phyloP scores from a whole-genome alignment of 2,888 invertebrate genomes.

The Camptogramma bilineatum region DNA sequence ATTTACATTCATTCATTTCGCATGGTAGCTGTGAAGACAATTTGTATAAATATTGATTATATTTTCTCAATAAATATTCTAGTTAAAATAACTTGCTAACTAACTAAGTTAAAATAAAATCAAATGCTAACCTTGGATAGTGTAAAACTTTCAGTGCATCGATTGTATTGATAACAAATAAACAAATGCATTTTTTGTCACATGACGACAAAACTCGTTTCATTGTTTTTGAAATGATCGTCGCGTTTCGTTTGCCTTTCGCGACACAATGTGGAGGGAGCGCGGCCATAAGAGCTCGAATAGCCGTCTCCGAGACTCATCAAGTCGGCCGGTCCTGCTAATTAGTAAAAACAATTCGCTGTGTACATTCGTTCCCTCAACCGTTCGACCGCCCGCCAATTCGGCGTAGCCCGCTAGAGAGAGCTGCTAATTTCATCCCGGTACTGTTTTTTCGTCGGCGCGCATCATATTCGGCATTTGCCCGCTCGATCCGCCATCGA shows the following conservation, averaged over 20 bases:
- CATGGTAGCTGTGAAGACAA: too few species aligned
- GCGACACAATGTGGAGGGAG: conserved; percentile 47
- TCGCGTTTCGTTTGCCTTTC: conserved; percentile 47
- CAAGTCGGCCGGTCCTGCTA: conserved; percentile 75
- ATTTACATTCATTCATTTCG: too few species aligned
- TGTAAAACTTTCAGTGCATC: conserved; percentile 10
- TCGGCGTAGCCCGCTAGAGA: conserved; percentile 83
- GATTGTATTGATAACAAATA: conserved; percentile 42
- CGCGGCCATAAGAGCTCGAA: conserved; percentile 48
- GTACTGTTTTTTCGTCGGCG: conserved; percentile 80
- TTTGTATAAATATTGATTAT: too few species aligned
- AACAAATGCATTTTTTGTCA: conserved; percentile 44
- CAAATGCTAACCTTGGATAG: not conserved
- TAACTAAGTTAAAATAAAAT: too few species aligned
- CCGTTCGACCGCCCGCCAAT: conserved; percentile 83
- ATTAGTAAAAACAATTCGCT: conserved; percentile 84
- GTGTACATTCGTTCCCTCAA: conserved; percentile 74
- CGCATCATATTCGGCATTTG: conserved; percentile 85
- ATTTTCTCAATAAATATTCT: too few species aligned
- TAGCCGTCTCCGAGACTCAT: conserved; percentile 60
- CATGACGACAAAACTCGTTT: conserved; percentile 46
- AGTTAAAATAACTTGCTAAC: too few species aligned
- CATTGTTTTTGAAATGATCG: conserved; percentile 60
- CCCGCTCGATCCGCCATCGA: conserved; percentile 82
- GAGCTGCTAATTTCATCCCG: conserved; percentile 84